These are phyloP conservation scores for Drosophila orena DNA, from an alignment of 1,140 invertebrate genomes.

Conservation along the genomic window DNA sequence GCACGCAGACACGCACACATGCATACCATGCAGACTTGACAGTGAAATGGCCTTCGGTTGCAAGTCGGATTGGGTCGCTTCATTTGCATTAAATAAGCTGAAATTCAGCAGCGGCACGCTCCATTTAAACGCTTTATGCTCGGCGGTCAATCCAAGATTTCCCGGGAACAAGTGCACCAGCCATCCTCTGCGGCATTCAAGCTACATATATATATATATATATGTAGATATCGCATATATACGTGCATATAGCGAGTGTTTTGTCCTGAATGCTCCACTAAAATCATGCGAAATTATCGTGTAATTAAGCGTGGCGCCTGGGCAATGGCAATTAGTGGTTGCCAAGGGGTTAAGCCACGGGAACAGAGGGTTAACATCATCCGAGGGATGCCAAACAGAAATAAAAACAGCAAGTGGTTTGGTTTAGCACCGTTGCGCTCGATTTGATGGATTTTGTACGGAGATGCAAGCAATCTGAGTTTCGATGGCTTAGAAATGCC, in stretches of 20 bases:
- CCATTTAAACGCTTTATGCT: slow-evolving; percentile 77
- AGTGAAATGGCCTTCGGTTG: slow-evolving; percentile 62
- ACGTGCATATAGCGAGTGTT: slow-evolving; percentile 7
- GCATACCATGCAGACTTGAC: slow-evolving; percentile 53
- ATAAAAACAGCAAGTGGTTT: slow-evolving; percentile 30
- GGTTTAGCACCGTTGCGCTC: slow-evolving; percentile 39
- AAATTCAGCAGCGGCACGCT: slow-evolving; percentile 80
- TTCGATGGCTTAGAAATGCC: slow-evolving; percentile 7
- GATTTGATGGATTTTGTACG: slow-evolving; percentile 25
- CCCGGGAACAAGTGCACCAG: slow-evolving; percentile 57
- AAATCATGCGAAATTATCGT: slow-evolving; percentile 81
- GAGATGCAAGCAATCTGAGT: not conserved
- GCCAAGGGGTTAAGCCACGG: slow-evolving; percentile 5
- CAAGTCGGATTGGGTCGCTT: slow-evolving; percentile 61
- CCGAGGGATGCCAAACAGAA: not conserved
- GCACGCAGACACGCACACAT: not conserved
- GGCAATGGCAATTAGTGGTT: slow-evolving; percentile 47
- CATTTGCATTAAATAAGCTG: slow-evolving; percentile 85
- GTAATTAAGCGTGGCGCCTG: slow-evolving; percentile 76
- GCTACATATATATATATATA: no score
- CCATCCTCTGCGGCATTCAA: no score
- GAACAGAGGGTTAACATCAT: not conserved
- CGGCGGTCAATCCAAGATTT: slow-evolving; percentile 58
- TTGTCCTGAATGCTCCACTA: slow-evolving; percentile 37
- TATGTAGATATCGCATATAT: not conserved